These are phyloP conservation scores for Spatula clypeata DNA, from an alignment of 2,797 vertebrate genomes.

Conservation along the genomic window DNA sequence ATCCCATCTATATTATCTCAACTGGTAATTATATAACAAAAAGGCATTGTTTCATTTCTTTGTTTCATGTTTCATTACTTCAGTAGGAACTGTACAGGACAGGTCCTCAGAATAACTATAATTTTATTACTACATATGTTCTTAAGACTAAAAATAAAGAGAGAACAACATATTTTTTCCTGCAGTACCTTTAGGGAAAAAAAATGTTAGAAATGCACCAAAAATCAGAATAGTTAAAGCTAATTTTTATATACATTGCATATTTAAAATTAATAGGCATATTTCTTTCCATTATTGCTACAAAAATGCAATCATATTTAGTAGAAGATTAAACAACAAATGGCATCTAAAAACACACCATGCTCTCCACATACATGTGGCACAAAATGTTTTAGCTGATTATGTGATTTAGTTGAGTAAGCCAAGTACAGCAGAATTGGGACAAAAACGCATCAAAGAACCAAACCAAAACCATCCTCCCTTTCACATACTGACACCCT, in stretches of 20 bases:
- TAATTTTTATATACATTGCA: not conserved
- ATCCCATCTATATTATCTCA: not conserved
- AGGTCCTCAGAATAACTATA: not conserved
- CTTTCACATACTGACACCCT: not conserved
- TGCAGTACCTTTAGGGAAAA: not conserved
- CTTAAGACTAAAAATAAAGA: not conserved
- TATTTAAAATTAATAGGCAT: not conserved
- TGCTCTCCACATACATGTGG: not conserved
- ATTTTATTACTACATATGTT: not conserved
- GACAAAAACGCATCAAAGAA: not conserved
- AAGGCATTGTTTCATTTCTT: not conserved
- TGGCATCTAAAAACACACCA: not conserved
- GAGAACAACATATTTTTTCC: not conserved
- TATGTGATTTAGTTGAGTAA: not conserved
- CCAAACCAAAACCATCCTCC: not conserved
- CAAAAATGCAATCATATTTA: not conserved
- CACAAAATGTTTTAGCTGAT: not conserved
- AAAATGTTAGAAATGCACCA: not conserved
- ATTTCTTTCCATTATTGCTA: not conserved
- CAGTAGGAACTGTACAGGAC: not conserved
- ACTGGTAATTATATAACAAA: not conserved
- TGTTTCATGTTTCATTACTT: not conserved
- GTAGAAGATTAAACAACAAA: not conserved
- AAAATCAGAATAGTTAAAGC: not conserved
- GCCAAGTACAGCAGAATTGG: not conserved